Evolutionary conservation across 2,888 invertebrate genomes (phyloP), one percentile per base, ranked within the genome.

Genomic region (Cremastinae sp.): DNA sequence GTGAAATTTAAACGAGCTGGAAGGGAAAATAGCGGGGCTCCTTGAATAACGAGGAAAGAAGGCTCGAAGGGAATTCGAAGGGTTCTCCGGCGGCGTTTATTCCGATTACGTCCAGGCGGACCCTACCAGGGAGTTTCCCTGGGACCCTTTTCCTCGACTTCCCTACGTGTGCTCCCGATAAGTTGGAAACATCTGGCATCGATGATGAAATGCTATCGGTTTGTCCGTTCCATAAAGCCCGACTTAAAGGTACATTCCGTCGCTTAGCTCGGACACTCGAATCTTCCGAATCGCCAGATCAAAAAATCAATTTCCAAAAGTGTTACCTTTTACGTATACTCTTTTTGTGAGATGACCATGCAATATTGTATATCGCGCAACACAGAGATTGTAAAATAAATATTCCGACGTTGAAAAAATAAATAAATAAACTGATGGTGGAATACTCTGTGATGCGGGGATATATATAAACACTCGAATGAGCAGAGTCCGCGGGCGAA

Each of bases 171-270:
- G 65, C 58, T 56, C 74, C 79, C 81, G 75, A 81, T 81, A 75
- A 78, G 61, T 71, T 65, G 77, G 76, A 79, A 79, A 79, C 83
- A 84, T 80, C 82, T 84, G 84, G 78, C 77, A 59, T 76, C 78
- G 83, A 82, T 82, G 69, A 80, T 82, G 80, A 82, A 20, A 34
- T 65, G 20, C 54, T 36, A 66, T 49, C 61, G 28, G 36, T 75
- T 75, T 66, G 22, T 61, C 38, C 71, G 54, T 61, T 62, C 54
- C 47, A 71, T 62, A 66, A 14, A 65, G 43, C 75, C 62, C 56
- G 61, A 75, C 28, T 75, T 71, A 75, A 56, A n/a, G 47, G 49
- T 66, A 71, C 56, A 49, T 71, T 61, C 61, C 66, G 66, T 71
- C 59, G 71, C 49, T 49, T 41, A n/a, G 20, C 47, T 53, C 54